phyloP scores from a whole-genome alignment of 2,797 vertebrate species.

The Cheirogaleus major region DNA sequence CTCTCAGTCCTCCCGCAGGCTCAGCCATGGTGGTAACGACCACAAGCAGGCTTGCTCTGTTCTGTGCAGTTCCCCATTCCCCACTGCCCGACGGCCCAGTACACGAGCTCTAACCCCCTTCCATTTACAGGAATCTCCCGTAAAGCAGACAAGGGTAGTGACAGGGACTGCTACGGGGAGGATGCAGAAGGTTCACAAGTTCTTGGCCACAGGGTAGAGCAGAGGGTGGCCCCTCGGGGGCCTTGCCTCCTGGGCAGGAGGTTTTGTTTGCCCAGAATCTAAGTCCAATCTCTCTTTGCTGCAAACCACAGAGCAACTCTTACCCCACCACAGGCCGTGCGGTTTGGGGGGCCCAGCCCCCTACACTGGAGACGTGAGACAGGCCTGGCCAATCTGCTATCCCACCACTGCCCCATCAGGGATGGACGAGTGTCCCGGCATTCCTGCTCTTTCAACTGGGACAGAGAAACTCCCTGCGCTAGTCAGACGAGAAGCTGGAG shows the following conservation, averaged over 20 bases:
- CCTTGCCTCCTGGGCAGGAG: not conserved
- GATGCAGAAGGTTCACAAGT: not conserved
- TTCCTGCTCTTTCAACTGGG: not conserved
- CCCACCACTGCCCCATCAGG: not conserved
- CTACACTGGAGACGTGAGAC: not conserved
- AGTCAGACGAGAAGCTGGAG: not conserved
- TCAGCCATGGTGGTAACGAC: not conserved
- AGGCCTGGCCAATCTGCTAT: not conserved
- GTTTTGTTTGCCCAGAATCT: not conserved
- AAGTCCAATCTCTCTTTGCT: not conserved
- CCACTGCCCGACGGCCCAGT: not conserved
- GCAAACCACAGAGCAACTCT: not conserved
- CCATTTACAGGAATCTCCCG: not conserved
- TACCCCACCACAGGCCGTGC: not conserved
- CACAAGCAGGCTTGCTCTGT: not conserved
- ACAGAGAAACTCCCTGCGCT: not conserved
- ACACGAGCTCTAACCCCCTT: not conserved
- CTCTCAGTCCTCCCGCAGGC: not conserved
- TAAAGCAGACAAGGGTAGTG: not conserved
- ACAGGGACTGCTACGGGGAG: not conserved
- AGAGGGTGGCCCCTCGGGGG: not conserved
- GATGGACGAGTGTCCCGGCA: not conserved
- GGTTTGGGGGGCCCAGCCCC: not conserved
- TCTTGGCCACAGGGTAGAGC: not conserved
- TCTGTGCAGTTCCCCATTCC: not conserved